Conservation (phyloP, 2,113 vertebrate species). For the Esox niger region DNA sequence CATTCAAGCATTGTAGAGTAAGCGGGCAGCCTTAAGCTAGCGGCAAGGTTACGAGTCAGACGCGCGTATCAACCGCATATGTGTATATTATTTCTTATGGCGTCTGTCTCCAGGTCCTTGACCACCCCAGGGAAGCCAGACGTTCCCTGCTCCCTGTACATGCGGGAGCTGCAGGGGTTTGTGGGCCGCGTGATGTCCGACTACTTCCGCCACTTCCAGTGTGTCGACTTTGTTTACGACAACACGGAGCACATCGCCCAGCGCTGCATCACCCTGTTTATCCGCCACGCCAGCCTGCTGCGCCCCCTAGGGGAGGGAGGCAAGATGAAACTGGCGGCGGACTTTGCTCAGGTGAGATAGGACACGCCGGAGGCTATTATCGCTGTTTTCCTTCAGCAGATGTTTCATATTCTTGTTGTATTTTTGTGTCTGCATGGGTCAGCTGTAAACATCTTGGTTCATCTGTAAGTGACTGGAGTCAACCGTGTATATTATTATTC, state of each 20-base stretch:
- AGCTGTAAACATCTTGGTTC: no score
- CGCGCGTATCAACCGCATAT: constrained; percentile 2
- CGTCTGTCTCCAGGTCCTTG: constrained; percentile 70
- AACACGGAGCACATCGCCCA: constrained; percentile 87
- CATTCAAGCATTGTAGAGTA: background rate
- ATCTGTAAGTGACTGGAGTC: background rate
- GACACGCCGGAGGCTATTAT: no score
- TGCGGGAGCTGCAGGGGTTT: constrained; percentile 97
- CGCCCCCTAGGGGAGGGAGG: constrained; percentile 89
- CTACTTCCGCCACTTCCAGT: constrained; percentile 93
- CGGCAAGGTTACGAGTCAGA: background rate
- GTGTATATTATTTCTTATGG: background rate
- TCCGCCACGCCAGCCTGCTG: constrained; percentile 88
- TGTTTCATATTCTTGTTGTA: background rate
- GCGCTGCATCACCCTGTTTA: constrained; percentile 86
- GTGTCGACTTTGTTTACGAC: constrained; percentile 90
- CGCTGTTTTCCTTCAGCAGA: background rate
- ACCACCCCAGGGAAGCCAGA: constrained; percentile 80
- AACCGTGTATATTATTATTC: background rate
- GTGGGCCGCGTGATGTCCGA: constrained; percentile 88
- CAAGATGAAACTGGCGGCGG: constrained; percentile 91
- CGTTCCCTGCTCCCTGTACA: constrained; percentile 93
- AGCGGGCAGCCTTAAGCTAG: background rate
- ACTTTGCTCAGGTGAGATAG: constrained; percentile 92
- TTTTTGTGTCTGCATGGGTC: background rate